Percentiles rank a stretch among this genome's conserved stretches.
phyloP scores from a whole-genome alignment of 2,113 vertebrate species.

The Alces alces region DNA sequence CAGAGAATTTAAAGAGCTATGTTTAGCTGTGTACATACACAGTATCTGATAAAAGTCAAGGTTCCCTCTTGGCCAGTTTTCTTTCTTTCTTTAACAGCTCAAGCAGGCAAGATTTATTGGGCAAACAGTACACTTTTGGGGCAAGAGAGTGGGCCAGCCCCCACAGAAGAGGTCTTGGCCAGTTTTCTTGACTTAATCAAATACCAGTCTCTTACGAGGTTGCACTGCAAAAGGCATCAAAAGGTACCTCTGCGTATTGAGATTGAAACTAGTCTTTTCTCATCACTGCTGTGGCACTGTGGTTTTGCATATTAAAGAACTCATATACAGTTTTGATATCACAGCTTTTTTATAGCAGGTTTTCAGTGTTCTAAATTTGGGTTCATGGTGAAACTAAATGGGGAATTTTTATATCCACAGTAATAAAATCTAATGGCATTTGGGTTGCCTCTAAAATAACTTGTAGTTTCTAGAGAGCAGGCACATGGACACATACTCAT shows the following conservation, averaged over 20 bases:
- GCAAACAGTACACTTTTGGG: background rate
- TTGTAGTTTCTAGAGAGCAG: background rate
- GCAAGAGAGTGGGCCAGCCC: background rate
- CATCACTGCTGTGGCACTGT: background rate
- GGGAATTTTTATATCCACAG: background rate
- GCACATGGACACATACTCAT: background rate
- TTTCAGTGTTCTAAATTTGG: conserved; percentile 22
- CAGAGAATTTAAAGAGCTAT: background rate
- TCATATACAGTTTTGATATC: background rate
- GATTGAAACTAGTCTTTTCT: background rate
- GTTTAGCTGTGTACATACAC: background rate
- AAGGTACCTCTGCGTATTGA: background rate
- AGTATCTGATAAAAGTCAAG: background rate
- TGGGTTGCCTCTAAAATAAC: background rate
- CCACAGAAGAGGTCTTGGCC: background rate
- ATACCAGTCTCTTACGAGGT: background rate
- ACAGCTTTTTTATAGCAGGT: background rate
- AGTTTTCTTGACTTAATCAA: background rate
- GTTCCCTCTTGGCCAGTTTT: background rate
- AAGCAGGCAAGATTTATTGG: background rate
- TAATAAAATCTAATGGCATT: background rate
- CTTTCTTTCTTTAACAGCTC: background rate
- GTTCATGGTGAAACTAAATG: background rate
- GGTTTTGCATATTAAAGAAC: background rate
- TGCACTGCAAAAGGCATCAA: background rate